These are phyloP conservation scores for human DNA, from an alignment of 2,113 vertebrate species.

Conservation along the genomic window DNA sequence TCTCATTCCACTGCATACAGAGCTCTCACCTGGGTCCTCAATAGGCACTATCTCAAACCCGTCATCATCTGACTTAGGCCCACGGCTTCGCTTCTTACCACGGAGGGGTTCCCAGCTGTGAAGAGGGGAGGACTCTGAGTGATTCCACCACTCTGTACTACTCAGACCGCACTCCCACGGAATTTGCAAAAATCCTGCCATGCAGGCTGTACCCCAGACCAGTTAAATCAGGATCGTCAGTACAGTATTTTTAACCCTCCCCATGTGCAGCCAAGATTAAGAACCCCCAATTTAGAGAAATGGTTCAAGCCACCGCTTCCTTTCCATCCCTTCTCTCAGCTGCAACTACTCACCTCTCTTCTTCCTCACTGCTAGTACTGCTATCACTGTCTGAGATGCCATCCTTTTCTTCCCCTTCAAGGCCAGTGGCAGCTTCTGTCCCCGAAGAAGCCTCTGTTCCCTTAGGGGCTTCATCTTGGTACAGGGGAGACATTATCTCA, in stretches of 20 bases:
- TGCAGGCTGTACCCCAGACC: no score
- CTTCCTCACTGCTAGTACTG: constrained; percentile 84
- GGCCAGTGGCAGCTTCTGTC: background rate
- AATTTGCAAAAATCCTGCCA: background rate
- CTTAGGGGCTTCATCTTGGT: constrained; percentile 57
- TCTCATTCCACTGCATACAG: background rate
- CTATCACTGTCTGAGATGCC: constrained; percentile 84
- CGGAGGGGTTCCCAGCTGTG: background rate
- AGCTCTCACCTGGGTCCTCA: constrained; percentile 90
- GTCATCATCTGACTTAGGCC: background rate
- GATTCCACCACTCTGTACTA: background rate
- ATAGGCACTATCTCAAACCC: constrained; percentile 94
- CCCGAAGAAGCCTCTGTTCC: constrained; percentile 34
- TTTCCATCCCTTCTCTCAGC: background rate
- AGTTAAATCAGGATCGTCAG: background rate
- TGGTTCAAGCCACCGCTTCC: background rate
- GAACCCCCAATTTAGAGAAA: background rate
- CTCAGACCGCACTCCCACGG: background rate
- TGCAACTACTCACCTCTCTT: constrained; percentile 86
- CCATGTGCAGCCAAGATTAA: background rate
- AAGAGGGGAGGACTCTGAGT: background rate
- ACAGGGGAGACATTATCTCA: background rate
- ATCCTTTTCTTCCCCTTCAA: background rate
- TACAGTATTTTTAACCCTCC: background rate
- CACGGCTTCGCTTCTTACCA: constrained; percentile 30